Percentiles rank a stretch among this genome's conserved stretches.
phyloP scores from a whole-genome alignment of 2,888 invertebrate species.

The Halocaridina rubra region DNA sequence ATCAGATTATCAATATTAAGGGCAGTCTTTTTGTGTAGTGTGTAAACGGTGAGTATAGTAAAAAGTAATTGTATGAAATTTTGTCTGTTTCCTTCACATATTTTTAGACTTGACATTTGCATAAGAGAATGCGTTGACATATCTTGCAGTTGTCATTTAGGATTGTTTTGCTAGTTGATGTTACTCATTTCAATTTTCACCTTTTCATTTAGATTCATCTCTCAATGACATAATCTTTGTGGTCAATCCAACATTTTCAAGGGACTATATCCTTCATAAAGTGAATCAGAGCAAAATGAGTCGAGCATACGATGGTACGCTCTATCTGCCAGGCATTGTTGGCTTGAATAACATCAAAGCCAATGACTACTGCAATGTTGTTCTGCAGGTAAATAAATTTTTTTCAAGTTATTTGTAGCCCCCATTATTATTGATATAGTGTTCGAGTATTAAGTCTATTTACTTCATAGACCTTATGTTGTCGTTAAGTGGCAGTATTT shows the following conservation, averaged over 20 bases:
- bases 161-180: too few relatives aligned
- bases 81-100: too few relatives aligned
- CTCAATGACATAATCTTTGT: conserved; percentile 99
- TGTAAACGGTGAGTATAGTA: too few relatives aligned
- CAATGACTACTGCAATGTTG: conserved; percentile 99
- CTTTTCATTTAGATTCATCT: conserved; percentile 81
- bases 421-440: too few relatives aligned
- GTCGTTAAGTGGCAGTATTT: too few relatives aligned
- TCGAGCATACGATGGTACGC: conserved; percentile 94
- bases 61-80: too few relatives aligned
- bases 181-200: too few relatives aligned
- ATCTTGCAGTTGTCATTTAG: background rate
- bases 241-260: conserved; percentile 93
- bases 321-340: conserved; percentile 97
- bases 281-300: conserved; percentile 87
- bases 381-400: conserved; percentile 81
- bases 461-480: too few relatives aligned
- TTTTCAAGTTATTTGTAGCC: background rate
- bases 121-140: background rate
- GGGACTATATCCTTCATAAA: conserved; percentile 82
- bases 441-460: too few relatives aligned
- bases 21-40: too few relatives aligned
- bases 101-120: background rate
- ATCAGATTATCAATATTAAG: too few relatives aligned
- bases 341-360: conserved; percentile 99